Conservation (phyloP, 2,888 invertebrate species). For the Helleia helle region DNA sequence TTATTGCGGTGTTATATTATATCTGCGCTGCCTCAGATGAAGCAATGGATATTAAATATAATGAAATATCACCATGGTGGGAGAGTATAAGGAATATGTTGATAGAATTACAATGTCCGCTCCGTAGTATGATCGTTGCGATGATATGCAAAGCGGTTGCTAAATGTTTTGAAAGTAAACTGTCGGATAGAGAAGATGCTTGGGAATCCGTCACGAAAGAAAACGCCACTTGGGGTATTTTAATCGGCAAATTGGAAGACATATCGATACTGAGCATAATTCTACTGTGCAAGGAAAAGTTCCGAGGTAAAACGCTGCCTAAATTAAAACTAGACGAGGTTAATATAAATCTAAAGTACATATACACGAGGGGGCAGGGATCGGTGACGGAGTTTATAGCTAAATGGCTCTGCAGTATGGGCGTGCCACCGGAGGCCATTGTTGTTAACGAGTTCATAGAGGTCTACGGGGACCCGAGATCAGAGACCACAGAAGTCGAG, state of each 20-base stretch:
- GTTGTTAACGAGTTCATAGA: conserved; percentile 64
- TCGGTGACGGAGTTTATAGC: conserved; percentile 92
- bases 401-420: conserved; percentile 86
- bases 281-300: conserved; percentile 64
- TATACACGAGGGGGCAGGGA: conserved; percentile 80
- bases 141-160: conserved; percentile 87
- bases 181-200: conserved; percentile 66
- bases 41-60: conserved; percentile 76
- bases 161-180: conserved; percentile 51
- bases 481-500: conserved; percentile 30
- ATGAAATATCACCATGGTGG: conserved; percentile 88
- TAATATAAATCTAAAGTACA: conserved; percentile 78
- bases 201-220: conserved; percentile 92
- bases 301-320: conserved; percentile 56
- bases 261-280: conserved; percentile 85
- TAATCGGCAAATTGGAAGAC: conserved; percentile 92
- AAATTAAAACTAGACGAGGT: conserved; percentile 70
- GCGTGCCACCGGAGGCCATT: conserved; percentile 78
- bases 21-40: conserved; percentile 78
- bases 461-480: conserved; percentile 28
- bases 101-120: conserved; percentile 81
- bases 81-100: conserved; percentile 81
- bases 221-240: conserved; percentile 87
- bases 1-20: conserved; percentile 77
- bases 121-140: conserved; percentile 86